Evolutionary conservation across 1,140 invertebrate species (phyloP).

Genomic region (Dolichoris vasculosae): DNA sequence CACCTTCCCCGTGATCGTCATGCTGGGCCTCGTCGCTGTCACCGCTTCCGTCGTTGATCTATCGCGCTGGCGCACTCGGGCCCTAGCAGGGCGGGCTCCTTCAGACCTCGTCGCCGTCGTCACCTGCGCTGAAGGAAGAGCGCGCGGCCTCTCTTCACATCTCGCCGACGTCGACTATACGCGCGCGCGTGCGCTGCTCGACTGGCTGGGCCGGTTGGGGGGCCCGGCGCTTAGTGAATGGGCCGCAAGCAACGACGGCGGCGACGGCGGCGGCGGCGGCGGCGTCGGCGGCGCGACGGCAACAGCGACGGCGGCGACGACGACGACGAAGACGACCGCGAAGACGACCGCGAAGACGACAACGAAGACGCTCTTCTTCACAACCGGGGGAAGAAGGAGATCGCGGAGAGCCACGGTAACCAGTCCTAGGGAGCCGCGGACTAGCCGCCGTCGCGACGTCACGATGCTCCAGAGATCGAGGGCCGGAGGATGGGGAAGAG

Average conservation of each 20-base stretch:
- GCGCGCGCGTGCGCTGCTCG: neutral
- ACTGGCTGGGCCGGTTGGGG: neutral
- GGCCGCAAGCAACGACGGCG: neutral
- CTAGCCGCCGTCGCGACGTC: neutral
- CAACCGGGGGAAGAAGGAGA: neutral
- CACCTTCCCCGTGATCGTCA: slow-evolving; percentile 61
- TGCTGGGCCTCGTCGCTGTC: slow-evolving; percentile 21
- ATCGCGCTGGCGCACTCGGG: neutral
- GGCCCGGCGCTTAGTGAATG: slow-evolving; percentile 29
- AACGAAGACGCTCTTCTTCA: neutral
- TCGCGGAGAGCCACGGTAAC: no score
- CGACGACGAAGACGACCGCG: neutral
- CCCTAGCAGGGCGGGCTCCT: neutral
- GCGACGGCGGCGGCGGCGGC: no score
- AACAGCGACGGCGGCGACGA: neutral
- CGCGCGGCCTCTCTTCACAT: neutral
- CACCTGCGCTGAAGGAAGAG: neutral
- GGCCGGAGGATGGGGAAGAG: neutral
- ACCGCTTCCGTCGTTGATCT: neutral
- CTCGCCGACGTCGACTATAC: neutral
- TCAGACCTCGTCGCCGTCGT: neutral
- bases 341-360: neutral
- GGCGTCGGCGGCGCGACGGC: neutral
- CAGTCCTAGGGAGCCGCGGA: neutral
- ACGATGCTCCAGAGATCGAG: neutral